phyloP scores from a whole-genome alignment of 2,888 invertebrate genomes.

The Nymphalis c-album region DNA sequence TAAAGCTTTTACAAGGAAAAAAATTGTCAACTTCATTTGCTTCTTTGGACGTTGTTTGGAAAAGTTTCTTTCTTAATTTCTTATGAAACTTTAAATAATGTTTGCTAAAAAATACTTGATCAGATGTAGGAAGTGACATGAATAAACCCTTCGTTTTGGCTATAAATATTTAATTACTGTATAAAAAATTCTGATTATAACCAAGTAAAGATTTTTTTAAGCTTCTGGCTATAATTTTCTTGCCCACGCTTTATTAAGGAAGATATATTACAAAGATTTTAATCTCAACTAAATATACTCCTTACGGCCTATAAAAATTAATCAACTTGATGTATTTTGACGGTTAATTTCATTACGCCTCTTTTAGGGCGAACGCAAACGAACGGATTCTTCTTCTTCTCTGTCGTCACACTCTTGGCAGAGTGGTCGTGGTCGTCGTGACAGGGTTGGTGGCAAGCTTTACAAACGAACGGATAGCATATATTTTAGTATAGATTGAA shows the following conservation, averaged over 20 bases:
- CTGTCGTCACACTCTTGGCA: no score
- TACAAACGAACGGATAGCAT: not conserved
- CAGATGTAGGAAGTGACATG: conserved; percentile 11
- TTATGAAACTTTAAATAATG: no score
- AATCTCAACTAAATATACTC: conserved; percentile 58
- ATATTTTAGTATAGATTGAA: not conserved
- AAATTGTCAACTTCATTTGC: no score
- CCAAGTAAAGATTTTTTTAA: conserved; percentile 19
- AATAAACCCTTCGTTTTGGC: conserved; percentile 25
- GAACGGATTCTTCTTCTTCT: no score
- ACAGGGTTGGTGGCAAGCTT: no score
- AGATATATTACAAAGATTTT: conserved; percentile 43
- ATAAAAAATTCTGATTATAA: conserved; percentile 20
- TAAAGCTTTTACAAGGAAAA: no score
- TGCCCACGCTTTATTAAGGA: conserved; percentile 33
- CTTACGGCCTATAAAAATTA: conserved; percentile 61
- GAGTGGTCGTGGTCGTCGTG: no score
- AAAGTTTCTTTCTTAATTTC: no score
- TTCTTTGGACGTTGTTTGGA: no score
- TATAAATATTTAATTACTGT: conserved; percentile 22
- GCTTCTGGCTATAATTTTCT: conserved; percentile 22
- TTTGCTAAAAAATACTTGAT: no score
- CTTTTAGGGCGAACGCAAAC: conserved; percentile 51
- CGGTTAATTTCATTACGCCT: conserved; percentile 42
- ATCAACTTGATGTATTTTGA: conserved; percentile 54